Evolutionary conservation across 2,888 invertebrate genomes (phyloP).

Genomic region (Slavum lentiscoides): DNA sequence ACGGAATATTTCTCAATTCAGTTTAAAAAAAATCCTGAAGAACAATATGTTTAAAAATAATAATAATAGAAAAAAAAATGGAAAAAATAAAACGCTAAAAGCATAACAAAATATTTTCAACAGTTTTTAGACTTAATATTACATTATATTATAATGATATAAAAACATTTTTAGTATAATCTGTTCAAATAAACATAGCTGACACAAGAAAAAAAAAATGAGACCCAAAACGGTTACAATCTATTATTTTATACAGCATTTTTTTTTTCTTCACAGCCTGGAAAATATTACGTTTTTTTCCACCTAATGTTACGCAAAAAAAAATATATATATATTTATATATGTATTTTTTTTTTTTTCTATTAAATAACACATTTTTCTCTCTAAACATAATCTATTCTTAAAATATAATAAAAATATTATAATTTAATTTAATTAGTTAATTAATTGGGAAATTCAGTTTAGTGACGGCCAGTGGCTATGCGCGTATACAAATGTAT

Average conservation of each 20-base stretch:
- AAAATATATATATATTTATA: slow-evolving; percentile 10
- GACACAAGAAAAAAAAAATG: slow-evolving; percentile 47
- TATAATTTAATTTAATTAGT: slow-evolving; percentile 35
- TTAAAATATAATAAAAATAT: slow-evolving; percentile 38
- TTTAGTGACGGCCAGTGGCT: slow-evolving; percentile 34
- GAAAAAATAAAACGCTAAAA: slow-evolving; percentile 21
- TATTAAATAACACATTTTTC: slow-evolving; percentile 46
- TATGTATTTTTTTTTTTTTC: slow-evolving; percentile 20
- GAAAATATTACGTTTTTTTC: slow-evolving; percentile 47
- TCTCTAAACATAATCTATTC: slow-evolving; percentile 46
- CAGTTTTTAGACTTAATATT: slow-evolving; percentile 35
- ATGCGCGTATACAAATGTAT: background rate
- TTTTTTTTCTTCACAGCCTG: slow-evolving; percentile 51
- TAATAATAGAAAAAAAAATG: slow-evolving; percentile 4
- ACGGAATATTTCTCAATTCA: slow-evolving; percentile 27
- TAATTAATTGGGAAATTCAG: slow-evolving; percentile 19
- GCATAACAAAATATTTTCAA: slow-evolving; percentile 36
- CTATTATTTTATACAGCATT: slow-evolving; percentile 50
- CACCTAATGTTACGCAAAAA: slow-evolving; percentile 43
- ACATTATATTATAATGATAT: slow-evolving; percentile 47
- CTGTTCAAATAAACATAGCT: slow-evolving; percentile 46
- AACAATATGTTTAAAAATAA: slow-evolving; percentile 35
- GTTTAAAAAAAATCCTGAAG: slow-evolving; percentile 3
- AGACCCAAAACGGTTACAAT: slow-evolving; percentile 49
- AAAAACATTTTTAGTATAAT: slow-evolving; percentile 46